Percentiles rank a stretch among this genome's conserved stretches.
Evolutionary conservation across 2,113 vertebrate genomes (phyloP).

Genomic region (Eira barbara): DNA sequence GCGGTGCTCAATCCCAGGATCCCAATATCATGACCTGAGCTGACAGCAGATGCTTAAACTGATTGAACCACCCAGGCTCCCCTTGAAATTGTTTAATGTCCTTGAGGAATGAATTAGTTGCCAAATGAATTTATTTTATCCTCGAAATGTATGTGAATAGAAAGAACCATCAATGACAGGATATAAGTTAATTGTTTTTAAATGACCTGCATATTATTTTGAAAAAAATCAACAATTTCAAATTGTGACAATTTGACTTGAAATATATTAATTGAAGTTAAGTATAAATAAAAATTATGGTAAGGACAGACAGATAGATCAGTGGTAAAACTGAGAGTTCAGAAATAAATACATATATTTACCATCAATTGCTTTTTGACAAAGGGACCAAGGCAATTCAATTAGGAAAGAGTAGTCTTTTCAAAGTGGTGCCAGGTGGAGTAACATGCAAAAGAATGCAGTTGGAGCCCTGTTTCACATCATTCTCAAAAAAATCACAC

Average conservation of each 20-base stretch:
- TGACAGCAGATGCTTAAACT: neutral
- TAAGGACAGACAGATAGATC: neutral
- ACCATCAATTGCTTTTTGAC: neutral
- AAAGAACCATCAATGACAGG: neutral
- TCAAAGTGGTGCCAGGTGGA: neutral
- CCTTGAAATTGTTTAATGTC: neutral
- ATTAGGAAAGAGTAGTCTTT: neutral
- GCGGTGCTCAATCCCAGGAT: neutral
- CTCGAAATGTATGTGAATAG: neutral
- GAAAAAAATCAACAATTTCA: neutral
- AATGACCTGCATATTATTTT: neutral
- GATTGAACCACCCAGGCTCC: neutral
- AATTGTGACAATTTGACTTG: neutral
- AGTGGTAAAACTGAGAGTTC: neutral
- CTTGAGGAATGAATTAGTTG: neutral
- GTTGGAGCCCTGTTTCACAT: neutral
- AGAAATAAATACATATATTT: neutral
- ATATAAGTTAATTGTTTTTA: neutral
- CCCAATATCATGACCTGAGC: neutral
- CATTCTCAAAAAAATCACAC: neutral
- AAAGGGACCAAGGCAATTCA: neutral
- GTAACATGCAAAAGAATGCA: neutral
- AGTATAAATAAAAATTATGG: neutral
- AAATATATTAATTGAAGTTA: neutral
- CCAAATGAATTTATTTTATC: neutral